Evolutionary conservation across 1,140 invertebrate species (phyloP), one percentile per base, ranked within the genome.

Genomic region (Lucilia cuprina): DNA sequence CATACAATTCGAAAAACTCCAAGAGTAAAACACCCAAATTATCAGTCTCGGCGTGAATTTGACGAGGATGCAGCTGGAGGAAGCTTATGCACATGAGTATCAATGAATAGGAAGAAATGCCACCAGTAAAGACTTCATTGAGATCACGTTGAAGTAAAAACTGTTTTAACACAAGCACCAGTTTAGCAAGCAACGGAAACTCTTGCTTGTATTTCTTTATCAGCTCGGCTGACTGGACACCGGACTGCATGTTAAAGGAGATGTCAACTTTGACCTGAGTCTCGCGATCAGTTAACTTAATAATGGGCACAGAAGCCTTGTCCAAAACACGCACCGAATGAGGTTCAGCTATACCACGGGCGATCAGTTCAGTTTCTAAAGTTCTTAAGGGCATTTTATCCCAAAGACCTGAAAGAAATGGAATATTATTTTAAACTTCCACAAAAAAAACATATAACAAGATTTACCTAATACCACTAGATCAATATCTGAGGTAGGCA

Each of bases 31-130:
- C 96, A 84, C 98, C 98, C 49, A 99, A 92, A 93, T 99, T 99
- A 74, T 93, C 93, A 83, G 93, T 93, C 17, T 93, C 91, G 86
- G 92, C 92, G 84, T 94, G 92, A 74, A 93, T 93, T 88, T 96
- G 93, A 12, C 93, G 90, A 78, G 92, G 93, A 88, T 94, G 93
- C 86, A 94, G 88, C 94, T 99, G 98, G 85, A 99, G 93, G 92
- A 99, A 99, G 93, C 97, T 98, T 92, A 99, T 97, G 88, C 97
- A 97, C 96, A 99, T 98, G 83, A 99, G 94, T 91, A 99, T 99
- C 86, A 99, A 94, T 91, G 98, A 98, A 92, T 99, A 99, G 60
- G 98, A 99, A 86, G 98, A 98, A 88, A 99, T 99, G 90, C 99
- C 99, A 86, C 99, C 90, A 82, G 98, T 99, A 92, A 99, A 99